Evolutionary conservation across 2,797 vertebrate genomes (phyloP).

Genomic region (Aselliscus stoliczkanus): DNA sequence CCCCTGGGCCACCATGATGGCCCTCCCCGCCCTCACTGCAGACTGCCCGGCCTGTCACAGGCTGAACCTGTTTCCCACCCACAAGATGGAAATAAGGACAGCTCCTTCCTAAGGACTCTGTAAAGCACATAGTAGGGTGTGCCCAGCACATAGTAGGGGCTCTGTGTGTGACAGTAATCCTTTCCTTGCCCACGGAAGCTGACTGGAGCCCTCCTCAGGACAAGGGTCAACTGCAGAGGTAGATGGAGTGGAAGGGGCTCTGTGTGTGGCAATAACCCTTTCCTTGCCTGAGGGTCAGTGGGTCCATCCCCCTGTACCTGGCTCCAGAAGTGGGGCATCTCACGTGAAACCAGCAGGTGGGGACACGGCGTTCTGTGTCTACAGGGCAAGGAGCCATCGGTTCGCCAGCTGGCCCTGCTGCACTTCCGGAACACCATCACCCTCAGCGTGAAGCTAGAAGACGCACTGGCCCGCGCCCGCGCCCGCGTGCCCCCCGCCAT

Average conservation of each 20-base stretch:
- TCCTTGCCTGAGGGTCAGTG: fast-evolving
- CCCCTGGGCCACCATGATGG: fast-evolving
- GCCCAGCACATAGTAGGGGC: neutral
- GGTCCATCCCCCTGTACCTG: fast-evolving
- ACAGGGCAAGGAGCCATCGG: conserved; percentile 96
- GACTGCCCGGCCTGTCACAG: fast-evolving
- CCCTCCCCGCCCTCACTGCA: fast-evolving
- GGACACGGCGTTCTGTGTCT: neutral
- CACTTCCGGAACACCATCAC: conserved; percentile 97
- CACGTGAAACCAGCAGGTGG: fast-evolving
- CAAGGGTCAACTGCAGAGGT: too few relatives aligned
- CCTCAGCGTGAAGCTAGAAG: conserved; percentile 95
- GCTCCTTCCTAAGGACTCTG: fast-evolving
- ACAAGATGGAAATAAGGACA: fast-evolving
- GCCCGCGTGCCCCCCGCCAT: conserved; percentile 95
- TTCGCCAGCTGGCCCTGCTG: conserved; percentile 93
- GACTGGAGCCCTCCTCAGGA: too few relatives aligned
- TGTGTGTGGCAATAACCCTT: neutral
- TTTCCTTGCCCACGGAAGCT: too few relatives aligned
- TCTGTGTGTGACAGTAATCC: neutral
- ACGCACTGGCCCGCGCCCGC: conserved; percentile 91
- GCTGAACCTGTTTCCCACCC: neutral
- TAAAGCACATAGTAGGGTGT: fast-evolving
- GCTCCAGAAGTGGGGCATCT: fast-evolving
- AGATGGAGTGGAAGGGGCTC: too few relatives aligned